Evolutionary conservation across 2,797 vertebrate species (phyloP).

Genomic region (Acridotheres tristis): DNA sequence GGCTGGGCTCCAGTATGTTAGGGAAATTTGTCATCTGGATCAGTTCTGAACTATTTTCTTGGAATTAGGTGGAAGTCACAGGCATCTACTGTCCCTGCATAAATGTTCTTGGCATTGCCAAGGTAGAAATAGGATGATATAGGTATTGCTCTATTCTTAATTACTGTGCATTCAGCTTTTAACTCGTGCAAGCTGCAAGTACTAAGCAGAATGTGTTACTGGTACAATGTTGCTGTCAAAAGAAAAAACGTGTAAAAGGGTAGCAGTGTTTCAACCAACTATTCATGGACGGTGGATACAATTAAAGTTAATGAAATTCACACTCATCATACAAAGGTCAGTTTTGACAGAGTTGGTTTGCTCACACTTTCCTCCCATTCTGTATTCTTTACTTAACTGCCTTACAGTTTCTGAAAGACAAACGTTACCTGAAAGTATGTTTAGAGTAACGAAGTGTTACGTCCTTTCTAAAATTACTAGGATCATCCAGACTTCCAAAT

Average conservation of each 20-base stretch:
- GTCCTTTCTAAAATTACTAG: not conserved
- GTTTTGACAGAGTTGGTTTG: not conserved
- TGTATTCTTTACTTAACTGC: not conserved
- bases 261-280: not conserved
- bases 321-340: not conserved
- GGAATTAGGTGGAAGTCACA: not conserved
- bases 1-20: not conserved
- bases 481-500: not conserved
- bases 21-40: not conserved
- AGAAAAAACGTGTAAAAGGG: not conserved
- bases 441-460: not conserved
- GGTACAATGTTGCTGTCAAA: not conserved
- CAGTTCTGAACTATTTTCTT: not conserved
- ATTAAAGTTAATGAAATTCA: not conserved
- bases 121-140: not conserved
- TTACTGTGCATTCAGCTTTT: not conserved
- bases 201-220: not conserved
- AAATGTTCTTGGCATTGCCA: not conserved
- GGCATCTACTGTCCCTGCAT: not conserved
- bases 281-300: not conserved
- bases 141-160: not conserved
- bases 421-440: not conserved
- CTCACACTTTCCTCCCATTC: not conserved
- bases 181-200: not conserved
- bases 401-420: not conserved